Evolutionary conservation across 1,140 invertebrate genomes (phyloP), one percentile per base, ranked within the genome.

Genomic region (Drosophila albomicans): DNA sequence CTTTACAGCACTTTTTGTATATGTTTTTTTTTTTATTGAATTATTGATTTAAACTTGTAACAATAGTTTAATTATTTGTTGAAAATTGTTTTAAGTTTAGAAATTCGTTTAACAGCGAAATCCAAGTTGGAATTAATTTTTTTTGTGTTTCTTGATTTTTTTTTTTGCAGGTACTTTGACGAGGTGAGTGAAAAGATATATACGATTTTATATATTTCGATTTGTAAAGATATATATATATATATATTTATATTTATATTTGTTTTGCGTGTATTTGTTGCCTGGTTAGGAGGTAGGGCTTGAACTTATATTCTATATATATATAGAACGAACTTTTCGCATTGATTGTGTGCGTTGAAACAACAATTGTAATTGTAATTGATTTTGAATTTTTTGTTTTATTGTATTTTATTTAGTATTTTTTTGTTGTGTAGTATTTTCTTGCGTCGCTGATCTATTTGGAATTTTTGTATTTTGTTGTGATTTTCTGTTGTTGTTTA

Each of bases 141-240:
- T 15, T 64, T 25, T 67, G 46, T 65, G 32, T 74, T 75, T 38
- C 54, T 70, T 41, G 8, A 41, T 62, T 59, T 73, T 65, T 69
- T 66, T 38, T 63, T 71, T 79, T 81, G 70, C 78, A 89, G 86
- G 81, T 89, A 88, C 85, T 86, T 90, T 81, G 78, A 75, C 84
- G 85, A 85, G 85, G 80, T 81, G 81, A 85, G 70, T 80, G 72
- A 88, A 78, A 81, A 84, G 70, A 71, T 75, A 69, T 54, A 72
- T 54, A 66, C 52, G 67, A 76, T 79, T 62, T 7, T 10, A 38
- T 38, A 38, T 38, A 8, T 69, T 70, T 81, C 16, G 45, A 48
- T 73, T 66, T 77, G 56, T 61, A 70, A 25, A 25, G 20, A 25
- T 70, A 64, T 61, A 63, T 70, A 32, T 54, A 54, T 43, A 54